Evolutionary conservation across 2,113 vertebrate genomes (phyloP).

Genomic region (Oplegnathus fasciatus): DNA sequence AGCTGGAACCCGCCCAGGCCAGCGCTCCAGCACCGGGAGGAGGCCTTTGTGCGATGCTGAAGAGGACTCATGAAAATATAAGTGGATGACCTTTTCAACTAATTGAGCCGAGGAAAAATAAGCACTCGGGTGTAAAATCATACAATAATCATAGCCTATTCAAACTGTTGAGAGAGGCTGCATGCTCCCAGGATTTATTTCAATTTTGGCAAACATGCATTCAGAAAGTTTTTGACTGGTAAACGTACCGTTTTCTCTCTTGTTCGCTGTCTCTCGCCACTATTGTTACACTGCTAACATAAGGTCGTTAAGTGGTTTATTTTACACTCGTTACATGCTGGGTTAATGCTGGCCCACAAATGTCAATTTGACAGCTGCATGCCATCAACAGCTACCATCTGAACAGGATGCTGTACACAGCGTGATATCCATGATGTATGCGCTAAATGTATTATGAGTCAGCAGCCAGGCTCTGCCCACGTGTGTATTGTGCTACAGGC

Average conservation of each 20-base stretch:
- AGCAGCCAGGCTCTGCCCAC: conserved; percentile 12
- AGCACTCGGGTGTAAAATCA: background rate
- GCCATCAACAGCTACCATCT: conserved; percentile 21
- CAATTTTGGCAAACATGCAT: background rate
- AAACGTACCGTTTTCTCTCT: background rate
- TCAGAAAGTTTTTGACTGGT: background rate
- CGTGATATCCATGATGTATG: background rate
- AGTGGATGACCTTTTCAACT: conserved; percentile 9
- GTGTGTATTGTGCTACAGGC: background rate
- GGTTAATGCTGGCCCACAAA: background rate
- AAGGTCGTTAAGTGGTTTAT: conserved; percentile 21
- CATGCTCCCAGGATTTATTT: background rate
- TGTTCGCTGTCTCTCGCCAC: background rate
- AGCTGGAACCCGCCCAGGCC: background rate
- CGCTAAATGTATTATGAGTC: conserved; percentile 39
- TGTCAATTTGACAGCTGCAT: conserved; percentile 46
- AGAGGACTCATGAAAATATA: background rate
- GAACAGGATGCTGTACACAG: conserved; percentile 6
- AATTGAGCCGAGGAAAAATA: background rate
- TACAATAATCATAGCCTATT: conserved; percentile 8
- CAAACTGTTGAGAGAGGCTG: background rate
- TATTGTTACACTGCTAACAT: background rate
- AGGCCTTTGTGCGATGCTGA: background rate
- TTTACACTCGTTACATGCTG: conserved; percentile 5
- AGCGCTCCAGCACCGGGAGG: background rate